A percentile compares a stretch with the other conserved stretches of the same genome.
Evolutionary conservation across 2,888 invertebrate species (phyloP).

Genomic region (Horisme vitalbata): DNA sequence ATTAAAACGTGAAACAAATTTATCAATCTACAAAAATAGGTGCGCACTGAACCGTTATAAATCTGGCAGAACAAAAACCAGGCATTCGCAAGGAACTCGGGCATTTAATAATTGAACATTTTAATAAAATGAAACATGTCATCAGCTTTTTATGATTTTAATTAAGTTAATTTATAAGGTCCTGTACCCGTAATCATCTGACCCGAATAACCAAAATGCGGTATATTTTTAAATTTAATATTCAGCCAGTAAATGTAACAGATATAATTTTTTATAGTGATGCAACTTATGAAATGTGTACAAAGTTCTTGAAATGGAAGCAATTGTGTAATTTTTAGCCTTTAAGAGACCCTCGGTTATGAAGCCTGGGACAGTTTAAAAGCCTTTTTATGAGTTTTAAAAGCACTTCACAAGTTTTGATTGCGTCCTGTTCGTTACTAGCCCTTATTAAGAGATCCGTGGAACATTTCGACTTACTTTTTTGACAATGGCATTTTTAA

Average conservation of each 20-base stretch:
- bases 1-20: no score
- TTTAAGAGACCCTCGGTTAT: slow-evolving; percentile 52
- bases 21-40: no score
- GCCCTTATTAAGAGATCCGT: slow-evolving; percentile 57
- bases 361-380: slow-evolving; percentile 56
- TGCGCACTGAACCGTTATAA: no score
- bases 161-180: background rate
- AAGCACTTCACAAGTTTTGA: slow-evolving; percentile 54
- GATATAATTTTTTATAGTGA: slow-evolving; percentile 32
- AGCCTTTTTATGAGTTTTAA: slow-evolving; percentile 57
- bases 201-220: background rate
- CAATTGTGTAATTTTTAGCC: slow-evolving; percentile 54
- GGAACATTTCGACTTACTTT: slow-evolving; percentile 44
- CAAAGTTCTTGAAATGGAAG: slow-evolving; percentile 43
- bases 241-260: slow-evolving; percentile 9
- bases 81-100: slow-evolving; percentile 17
- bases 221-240: background rate
- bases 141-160: background rate
- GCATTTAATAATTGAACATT: slow-evolving; percentile 7
- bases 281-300: slow-evolving; percentile 42
- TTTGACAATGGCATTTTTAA: slow-evolving; percentile 44
- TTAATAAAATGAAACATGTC: background rate
- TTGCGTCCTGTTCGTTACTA: slow-evolving; percentile 52
- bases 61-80: no score
- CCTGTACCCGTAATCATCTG: no score